Evolutionary conservation across 2,888 invertebrate species (phyloP), one percentile per base, ranked within the genome.

Genomic region (Hydraecia micacea): DNA sequence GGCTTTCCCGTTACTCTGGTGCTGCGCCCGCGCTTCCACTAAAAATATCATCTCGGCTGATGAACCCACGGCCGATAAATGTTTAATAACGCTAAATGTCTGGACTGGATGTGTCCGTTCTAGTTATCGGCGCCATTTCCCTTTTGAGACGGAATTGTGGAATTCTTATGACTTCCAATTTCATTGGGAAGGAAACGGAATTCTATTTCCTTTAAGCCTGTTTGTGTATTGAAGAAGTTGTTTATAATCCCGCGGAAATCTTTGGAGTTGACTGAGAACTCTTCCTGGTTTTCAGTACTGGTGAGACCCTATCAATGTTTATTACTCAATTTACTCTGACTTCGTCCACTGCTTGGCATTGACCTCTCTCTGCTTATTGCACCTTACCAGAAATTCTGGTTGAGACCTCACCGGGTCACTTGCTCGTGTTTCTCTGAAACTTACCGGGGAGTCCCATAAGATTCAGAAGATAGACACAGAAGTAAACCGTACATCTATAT

Each of bases 21-120:
- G 79, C 63, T 79, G 76, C 87, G 80, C 79, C 58, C 67, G 67
- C 80, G 81, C 86, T 87, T 90, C 89, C 79, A 91, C 93, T 94
- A 94, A 93, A 94, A 92, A 94, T 94, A 94, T 89, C 86, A 68
- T n/a, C 87, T 77, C 89, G 88, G 83, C 87, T 90, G 91, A 88
- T 91, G 89, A 92, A 92, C 92, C 81, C 90, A 58, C 84, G 84
- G 73, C 87, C 87, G 86, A 88, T 87, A 89, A 87, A 83, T 79
- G 32, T 76, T 81, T 77, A 85, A 78, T 79, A 84, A 74, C 75
- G 71, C 79, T 76, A 73, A 85, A 79, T 71, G 65, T 77, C 69
- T 84, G 46, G n/a, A 66, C 69, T 84, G 46, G n/a, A 66, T 60
- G 42, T 42, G 77, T 87, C 87, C 86, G 87, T 86, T 81, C 86